A percentile compares a stretch with the other conserved stretches of the same genome.
phyloP scores from a whole-genome alignment of 2,113 vertebrate genomes.

The Pterocles gutturalis region DNA sequence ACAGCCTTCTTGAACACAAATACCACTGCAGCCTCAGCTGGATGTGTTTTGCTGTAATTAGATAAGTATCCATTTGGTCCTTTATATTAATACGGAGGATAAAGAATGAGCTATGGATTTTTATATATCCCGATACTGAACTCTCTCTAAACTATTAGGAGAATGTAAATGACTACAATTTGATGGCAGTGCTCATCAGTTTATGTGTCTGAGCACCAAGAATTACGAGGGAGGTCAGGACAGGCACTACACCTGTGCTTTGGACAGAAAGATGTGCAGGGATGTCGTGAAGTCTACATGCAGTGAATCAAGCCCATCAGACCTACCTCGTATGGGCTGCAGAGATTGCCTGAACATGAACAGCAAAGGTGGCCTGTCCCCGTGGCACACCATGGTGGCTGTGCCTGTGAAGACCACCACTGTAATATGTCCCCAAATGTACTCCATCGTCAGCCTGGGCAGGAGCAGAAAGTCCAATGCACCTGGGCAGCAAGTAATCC shows the following conservation, averaged over 20 bases:
- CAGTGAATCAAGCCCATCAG: background rate
- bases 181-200: background rate
- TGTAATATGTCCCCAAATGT: fast-evolving
- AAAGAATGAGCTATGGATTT: background rate
- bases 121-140: background rate
- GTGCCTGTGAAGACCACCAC: background rate
- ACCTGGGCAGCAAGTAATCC: background rate
- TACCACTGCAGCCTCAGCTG: background rate
- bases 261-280: background rate
- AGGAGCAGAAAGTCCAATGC: background rate
- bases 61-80: background rate
- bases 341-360: background rate
- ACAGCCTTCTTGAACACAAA: background rate
- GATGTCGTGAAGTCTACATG: background rate
- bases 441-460: background rate
- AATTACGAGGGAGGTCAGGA: background rate
- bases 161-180: background rate
- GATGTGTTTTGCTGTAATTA: background rate
- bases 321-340: background rate
- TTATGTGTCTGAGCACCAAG: background rate
- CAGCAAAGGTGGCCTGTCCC: background rate
- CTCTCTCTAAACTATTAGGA: background rate
- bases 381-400: background rate
- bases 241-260: background rate
- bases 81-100: background rate